A percentile compares a stretch with the other conserved stretches of the same genome.
These are phyloP conservation scores for Otus sunia DNA, from an alignment of 2,113 vertebrate species.

Conservation along the genomic window DNA sequence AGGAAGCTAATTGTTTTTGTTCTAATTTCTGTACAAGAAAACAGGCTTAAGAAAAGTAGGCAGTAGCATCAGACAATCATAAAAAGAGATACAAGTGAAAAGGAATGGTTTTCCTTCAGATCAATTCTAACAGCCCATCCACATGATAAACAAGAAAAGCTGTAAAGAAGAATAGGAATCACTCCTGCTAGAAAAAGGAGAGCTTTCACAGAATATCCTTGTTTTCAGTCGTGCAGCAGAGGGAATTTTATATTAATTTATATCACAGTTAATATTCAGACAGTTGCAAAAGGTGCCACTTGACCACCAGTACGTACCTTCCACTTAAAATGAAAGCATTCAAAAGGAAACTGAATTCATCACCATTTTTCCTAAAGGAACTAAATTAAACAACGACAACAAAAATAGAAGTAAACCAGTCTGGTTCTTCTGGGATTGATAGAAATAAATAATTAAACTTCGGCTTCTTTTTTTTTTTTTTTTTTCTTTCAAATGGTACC, in stretches of 20 bases:
- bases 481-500: fast-evolving
- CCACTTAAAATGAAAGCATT: background rate
- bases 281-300: background rate
- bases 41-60: background rate
- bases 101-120: background rate
- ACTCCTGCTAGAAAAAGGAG: background rate
- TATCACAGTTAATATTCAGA: background rate
- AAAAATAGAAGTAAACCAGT: background rate
- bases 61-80: background rate
- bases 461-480: too few species aligned
- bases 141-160: background rate
- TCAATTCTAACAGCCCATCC: background rate
- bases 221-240: background rate
- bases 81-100: background rate
- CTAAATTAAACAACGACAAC: background rate
- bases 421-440: background rate
- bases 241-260: background rate
- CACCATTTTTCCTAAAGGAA: background rate
- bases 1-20: background rate
- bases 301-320: background rate
- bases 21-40: background rate
- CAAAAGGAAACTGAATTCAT: background rate
- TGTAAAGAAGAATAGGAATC: background rate
- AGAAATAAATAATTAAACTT: background rate
- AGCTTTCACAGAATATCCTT: background rate